These are phyloP conservation scores for Antedon mediterranea DNA, from an alignment of 53 echinoderm and acorn worm genomes.

Conservation along the genomic window DNA sequence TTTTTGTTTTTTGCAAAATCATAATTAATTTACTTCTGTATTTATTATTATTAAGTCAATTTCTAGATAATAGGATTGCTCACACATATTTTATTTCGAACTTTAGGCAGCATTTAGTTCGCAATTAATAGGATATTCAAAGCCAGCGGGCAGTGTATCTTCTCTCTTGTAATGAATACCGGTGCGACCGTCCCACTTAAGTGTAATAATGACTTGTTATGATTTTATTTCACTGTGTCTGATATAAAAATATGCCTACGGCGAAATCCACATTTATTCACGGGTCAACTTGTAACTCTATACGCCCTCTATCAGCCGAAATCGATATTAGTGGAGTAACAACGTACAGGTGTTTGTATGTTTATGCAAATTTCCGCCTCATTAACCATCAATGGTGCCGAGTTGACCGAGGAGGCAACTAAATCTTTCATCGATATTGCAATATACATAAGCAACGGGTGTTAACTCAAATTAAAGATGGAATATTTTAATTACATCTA, in stretches of 20 bases:
- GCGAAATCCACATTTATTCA: background rate
- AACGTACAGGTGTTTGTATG: background rate
- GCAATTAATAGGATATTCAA: background rate
- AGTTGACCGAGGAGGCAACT: background rate
- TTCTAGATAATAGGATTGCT: background rate
- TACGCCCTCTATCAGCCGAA: background rate
- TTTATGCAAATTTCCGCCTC: background rate
- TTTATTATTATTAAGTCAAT: background rate
- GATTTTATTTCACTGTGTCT: background rate
- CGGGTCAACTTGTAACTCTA: background rate
- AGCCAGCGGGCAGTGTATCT: background rate
- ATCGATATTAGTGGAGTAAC: background rate
- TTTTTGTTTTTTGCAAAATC: background rate
- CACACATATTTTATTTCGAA: background rate
- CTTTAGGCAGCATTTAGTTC: background rate
- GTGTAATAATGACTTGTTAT: background rate
- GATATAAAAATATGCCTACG: background rate
- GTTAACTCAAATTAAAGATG: background rate
- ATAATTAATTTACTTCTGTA: background rate
- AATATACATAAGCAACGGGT: background rate
- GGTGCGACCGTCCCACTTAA: background rate
- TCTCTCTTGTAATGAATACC: background rate
- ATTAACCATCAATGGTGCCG: background rate
- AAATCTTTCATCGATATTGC: background rate
- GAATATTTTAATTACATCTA: background rate